These are phyloP conservation scores for Akabosia matsudoensis DNA, from an alignment of 1,140 invertebrate genomes.

Conservation along the genomic window DNA sequence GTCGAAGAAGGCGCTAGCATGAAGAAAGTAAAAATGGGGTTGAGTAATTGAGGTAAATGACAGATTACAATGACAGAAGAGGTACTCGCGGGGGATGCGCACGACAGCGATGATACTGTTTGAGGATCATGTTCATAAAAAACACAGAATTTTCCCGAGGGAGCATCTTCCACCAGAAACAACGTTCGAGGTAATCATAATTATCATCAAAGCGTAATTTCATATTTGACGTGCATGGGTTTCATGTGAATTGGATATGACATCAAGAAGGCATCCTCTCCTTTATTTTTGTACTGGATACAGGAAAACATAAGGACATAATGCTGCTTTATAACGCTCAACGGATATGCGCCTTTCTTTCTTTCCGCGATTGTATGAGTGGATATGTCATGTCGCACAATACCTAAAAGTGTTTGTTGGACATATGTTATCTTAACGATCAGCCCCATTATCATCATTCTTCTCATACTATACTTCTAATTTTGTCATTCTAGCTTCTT, in stretches of 20 bases:
- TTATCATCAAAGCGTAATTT: not conserved
- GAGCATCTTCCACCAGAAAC: not conserved
- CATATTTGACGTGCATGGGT: not conserved
- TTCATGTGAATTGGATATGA: conserved; percentile 21
- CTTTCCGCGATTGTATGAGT: not conserved
- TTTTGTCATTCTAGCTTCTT: no score
- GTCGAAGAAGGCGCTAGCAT: not conserved
- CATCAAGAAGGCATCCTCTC: no score
- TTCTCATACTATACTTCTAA: not conserved
- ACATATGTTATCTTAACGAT: conserved; percentile 24
- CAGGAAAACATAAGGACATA: not conserved
- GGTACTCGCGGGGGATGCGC: not conserved
- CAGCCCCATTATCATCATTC: no score
- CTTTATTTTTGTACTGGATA: not conserved
- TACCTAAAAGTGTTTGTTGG: not conserved
- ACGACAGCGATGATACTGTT: not conserved
- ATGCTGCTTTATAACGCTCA: not conserved
- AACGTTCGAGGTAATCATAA: conserved; percentile 11
- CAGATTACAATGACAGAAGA: conserved; percentile 18
- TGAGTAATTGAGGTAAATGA: conserved; percentile 22
- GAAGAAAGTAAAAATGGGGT: conserved; percentile 21
- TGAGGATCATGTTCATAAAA: not conserved
- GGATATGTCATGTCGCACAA: not conserved
- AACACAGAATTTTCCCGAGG: conserved; percentile 2
- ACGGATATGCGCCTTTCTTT: not conserved